Conservation (phyloP, 2,888 invertebrate species). For the Brassicogethes aeneus region DNA sequence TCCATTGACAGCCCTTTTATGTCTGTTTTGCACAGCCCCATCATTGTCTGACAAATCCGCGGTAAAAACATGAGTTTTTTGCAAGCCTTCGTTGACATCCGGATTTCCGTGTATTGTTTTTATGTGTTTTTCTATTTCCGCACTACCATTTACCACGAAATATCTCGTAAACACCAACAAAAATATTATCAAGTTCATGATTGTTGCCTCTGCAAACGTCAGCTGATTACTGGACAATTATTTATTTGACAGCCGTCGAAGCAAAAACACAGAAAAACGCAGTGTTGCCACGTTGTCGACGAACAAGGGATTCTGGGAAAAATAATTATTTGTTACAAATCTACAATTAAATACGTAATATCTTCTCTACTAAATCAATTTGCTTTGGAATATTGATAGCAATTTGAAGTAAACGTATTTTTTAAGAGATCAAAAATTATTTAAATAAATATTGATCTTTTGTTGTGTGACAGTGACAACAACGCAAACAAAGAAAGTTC, state of each 20-base stretch:
- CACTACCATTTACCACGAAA: slow-evolving; percentile 18
- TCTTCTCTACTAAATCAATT: too few relatives aligned
- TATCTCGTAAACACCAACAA: slow-evolving; percentile 18
- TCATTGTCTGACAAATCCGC: slow-evolving; percentile 9
- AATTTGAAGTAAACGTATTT: too few relatives aligned
- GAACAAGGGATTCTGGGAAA: too few relatives aligned
- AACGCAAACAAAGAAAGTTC: too few relatives aligned
- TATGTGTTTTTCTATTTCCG: slow-evolving; percentile 17
- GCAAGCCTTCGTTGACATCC: slow-evolving; percentile 10
- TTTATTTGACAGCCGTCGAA: slow-evolving; percentile 7
- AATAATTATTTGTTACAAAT: too few relatives aligned
- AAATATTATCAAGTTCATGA: slow-evolving; percentile 16
- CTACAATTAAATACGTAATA: too few relatives aligned
- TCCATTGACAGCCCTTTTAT: slow-evolving; percentile 13
- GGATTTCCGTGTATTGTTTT: slow-evolving; percentile 20
- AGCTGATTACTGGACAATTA: slow-evolving; percentile 16
- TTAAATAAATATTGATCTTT: too few relatives aligned
- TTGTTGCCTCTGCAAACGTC: slow-evolving; percentile 11
- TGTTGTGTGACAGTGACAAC: too few relatives aligned
- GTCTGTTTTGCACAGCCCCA: slow-evolving; percentile 6
- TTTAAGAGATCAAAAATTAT: too few relatives aligned
- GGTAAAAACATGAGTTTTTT: slow-evolving; percentile 15
- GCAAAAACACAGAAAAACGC: background rate
- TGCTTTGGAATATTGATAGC: too few relatives aligned
- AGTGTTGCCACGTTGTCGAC: background rate